These are phyloP conservation scores for Pagrus major DNA, from an alignment of 2,113 vertebrate genomes.

Conservation along the genomic window DNA sequence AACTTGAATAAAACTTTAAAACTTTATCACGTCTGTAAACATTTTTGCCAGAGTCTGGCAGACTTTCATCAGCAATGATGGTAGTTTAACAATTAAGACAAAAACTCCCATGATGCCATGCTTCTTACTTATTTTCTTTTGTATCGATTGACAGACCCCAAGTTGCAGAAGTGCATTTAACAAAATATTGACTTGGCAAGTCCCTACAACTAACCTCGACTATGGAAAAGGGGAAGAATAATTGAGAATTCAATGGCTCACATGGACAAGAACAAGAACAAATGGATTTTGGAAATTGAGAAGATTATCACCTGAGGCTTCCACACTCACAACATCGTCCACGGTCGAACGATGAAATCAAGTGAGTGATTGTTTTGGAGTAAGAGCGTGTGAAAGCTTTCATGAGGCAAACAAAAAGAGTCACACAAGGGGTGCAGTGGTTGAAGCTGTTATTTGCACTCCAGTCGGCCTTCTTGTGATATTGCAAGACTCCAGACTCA, in stretches of 20 bases:
- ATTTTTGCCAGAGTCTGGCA: no score
- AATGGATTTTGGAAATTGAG: constrained; percentile 50
- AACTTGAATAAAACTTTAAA: no score
- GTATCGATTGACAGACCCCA: no score
- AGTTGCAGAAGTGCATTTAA: no score
- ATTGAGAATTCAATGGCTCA: constrained; percentile 26
- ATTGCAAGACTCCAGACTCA: constrained; percentile 25
- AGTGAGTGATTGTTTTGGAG: constrained; percentile 52
- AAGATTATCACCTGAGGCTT: constrained; percentile 47
- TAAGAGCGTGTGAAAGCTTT: constrained; percentile 30
- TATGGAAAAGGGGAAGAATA: constrained; percentile 8
- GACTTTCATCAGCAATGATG: no score
- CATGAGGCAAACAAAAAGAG: constrained; percentile 41
- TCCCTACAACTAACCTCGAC: background rate
- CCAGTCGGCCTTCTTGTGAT: constrained; percentile 47
- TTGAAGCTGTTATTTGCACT: constrained; percentile 42
- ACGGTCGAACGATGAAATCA: constrained; percentile 47
- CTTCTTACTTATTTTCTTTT: no score
- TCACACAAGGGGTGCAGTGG: background rate
- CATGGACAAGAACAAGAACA: constrained; percentile 22
- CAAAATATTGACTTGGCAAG: background rate
- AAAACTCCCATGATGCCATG: no score
- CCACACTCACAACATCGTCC: constrained; percentile 25
- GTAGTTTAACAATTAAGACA: no score
- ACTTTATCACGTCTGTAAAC: no score